Conservation (phyloP, 2,113 vertebrate species). For the Mastomys coucha region DNA sequence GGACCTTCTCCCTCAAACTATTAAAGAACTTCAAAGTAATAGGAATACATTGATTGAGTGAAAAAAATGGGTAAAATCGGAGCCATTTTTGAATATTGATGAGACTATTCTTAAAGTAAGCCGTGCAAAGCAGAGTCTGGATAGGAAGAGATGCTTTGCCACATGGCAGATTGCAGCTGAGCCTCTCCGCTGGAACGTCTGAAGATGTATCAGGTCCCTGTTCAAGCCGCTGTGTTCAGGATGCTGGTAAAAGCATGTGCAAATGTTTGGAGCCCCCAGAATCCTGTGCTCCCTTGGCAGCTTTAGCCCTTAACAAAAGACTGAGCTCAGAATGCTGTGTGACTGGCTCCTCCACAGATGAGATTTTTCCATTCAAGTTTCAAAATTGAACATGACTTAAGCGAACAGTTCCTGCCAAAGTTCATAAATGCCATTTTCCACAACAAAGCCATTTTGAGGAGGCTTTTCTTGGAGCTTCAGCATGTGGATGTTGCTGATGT, state of each 20-base stretch:
- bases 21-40: neutral
- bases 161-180: neutral
- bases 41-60: neutral
- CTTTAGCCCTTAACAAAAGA: neutral
- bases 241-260: neutral
- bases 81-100: neutral
- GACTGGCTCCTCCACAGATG: neutral
- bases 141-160: neutral
- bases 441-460: slow-evolving; percentile 42
- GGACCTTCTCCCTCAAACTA: neutral
- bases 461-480: slow-evolving; percentile 36
- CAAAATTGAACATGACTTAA: slow-evolving; percentile 47
- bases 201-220: neutral
- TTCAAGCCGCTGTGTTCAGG: neutral
- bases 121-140: neutral
- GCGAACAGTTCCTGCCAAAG: slow-evolving; percentile 48
- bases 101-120: slow-evolving; percentile 10
- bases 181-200: neutral
- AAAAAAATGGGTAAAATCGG: neutral
- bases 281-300: neutral
- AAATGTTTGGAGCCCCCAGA: neutral
- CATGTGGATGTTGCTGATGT: slow-evolving; percentile 40
- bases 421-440: slow-evolving; percentile 46
- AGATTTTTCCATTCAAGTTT: slow-evolving; percentile 66
- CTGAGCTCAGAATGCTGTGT: neutral